phyloP scores from a whole-genome alignment of 1,140 invertebrate genomes.

The Grapholita molesta region DNA sequence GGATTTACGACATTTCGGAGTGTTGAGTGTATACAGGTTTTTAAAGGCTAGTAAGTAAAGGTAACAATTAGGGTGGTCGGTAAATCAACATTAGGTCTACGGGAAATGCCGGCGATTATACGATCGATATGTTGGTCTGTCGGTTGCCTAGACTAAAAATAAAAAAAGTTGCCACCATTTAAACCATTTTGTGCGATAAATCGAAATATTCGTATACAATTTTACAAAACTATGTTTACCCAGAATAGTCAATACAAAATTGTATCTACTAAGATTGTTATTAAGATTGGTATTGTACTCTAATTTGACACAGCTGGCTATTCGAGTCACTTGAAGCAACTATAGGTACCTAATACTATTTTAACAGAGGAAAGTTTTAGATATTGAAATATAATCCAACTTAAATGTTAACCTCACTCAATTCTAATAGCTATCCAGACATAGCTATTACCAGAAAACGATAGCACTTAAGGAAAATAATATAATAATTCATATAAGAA shows the following conservation, averaged over 20 bases:
- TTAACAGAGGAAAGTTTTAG: background rate
- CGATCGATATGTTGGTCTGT: constrained; percentile 24
- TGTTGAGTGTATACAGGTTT: background rate
- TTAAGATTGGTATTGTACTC: background rate
- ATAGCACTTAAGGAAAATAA: constrained; percentile 36
- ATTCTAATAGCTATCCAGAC: constrained; percentile 5
- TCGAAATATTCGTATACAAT: background rate
- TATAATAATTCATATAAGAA: constrained; percentile 38
- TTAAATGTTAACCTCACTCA: background rate
- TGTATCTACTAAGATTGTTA: background rate
- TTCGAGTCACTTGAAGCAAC: background rate
- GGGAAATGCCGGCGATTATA: constrained; percentile 36
- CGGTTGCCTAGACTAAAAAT: background rate
- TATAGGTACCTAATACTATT: background rate
- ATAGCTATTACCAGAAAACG: constrained; percentile 22
- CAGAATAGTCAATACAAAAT: background rate
- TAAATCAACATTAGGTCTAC: constrained; percentile 29
- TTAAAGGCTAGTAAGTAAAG: background rate
- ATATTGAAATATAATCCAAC: constrained; percentile 27
- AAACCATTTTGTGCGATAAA: background rate
- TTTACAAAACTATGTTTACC: background rate
- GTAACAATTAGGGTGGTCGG: constrained; percentile 8
- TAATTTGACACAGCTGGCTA: background rate
- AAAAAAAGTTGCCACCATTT: background rate
- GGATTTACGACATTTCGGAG: background rate